A percentile compares a stretch with the other conserved stretches of the same genome.
phyloP scores from a whole-genome alignment of 2,113 vertebrate genomes.

The Pogonocichla stellata region DNA sequence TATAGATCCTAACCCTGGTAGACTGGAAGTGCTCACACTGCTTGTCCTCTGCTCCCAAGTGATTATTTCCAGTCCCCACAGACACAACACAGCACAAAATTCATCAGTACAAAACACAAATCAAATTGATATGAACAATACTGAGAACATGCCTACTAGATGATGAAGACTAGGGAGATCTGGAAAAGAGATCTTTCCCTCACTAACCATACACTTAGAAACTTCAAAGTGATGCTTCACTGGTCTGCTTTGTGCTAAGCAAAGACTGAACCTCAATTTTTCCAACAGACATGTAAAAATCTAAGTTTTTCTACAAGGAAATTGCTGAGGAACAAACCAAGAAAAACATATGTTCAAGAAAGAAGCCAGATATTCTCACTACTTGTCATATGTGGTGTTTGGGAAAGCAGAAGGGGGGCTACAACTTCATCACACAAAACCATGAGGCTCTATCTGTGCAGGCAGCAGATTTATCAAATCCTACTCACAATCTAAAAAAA shows the following conservation, averaged over 20 bases:
- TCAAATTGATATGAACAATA: fast-evolving
- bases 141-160: not conserved
- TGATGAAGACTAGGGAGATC: not conserved
- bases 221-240: not conserved
- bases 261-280: not conserved
- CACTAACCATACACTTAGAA: not conserved
- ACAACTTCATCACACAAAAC: not conserved
- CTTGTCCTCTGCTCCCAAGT: not conserved
- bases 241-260: not conserved
- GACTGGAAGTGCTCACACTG: not conserved
- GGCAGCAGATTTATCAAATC: not conserved
- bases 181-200: not conserved
- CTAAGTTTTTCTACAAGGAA: not conserved
- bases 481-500: not conserved
- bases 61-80: not conserved
- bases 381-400: not conserved
- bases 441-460: not conserved
- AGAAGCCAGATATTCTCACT: not conserved
- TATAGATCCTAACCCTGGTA: not conserved
- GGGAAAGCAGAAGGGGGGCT: not conserved
- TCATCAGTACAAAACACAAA: not conserved
- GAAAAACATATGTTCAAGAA: not conserved
- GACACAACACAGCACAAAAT: not conserved
- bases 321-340: not conserved
- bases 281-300: not conserved